Evolutionary conservation across 2,113 vertebrate species (phyloP), one percentile per base, ranked within the genome.

Genomic region (Eublepharis macularius): DNA sequence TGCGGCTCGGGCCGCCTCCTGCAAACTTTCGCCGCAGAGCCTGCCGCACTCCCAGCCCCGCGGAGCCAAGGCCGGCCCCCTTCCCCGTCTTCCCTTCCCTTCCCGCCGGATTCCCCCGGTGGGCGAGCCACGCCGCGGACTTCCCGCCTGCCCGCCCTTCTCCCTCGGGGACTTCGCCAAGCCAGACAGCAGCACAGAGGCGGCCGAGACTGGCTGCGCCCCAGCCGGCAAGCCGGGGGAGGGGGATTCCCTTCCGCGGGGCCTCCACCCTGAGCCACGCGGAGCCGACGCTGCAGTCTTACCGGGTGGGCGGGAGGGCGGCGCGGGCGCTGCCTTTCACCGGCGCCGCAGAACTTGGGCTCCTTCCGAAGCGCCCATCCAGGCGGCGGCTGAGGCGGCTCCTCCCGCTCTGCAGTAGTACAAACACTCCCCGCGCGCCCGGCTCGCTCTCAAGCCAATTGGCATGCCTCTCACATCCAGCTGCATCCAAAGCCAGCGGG

Each of bases 391-490:
- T 36, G 82, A 73, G 76, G 63, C 77, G 69, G 51, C 34, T 24
- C 63, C 39, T 47, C 57, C 11, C 80, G 43, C 91, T 89, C 93
- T 93, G 93, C 94, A 68, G 90, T 85, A 89, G 79, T 86, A 86
- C 68, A 81, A 68, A 51, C 86, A 12, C 69, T 51, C 84, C 10
- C 41, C 74, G 75, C 81, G 90, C 29, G 90, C 80, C 32, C 74
- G 75, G 78, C 91, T 89, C 82, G 63, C 76, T 84, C 83, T 87
- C 87, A n/a, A n/a, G n/a, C n/a, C n/a, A 12, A 91, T 92, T 89
- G 92, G 32, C 21, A 94, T 80, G 93, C 94, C 36, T 76, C 93
- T 92, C 95, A 91, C 94, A 94, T 87, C 91, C 83, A 17, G 78
- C 86, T 60, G 93, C 90, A 83, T 88, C 9, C 81, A 1, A 82